Evolutionary conservation across 2,113 vertebrate species (phyloP).

Genomic region (Neolamprologus tretocephalus): DNA sequence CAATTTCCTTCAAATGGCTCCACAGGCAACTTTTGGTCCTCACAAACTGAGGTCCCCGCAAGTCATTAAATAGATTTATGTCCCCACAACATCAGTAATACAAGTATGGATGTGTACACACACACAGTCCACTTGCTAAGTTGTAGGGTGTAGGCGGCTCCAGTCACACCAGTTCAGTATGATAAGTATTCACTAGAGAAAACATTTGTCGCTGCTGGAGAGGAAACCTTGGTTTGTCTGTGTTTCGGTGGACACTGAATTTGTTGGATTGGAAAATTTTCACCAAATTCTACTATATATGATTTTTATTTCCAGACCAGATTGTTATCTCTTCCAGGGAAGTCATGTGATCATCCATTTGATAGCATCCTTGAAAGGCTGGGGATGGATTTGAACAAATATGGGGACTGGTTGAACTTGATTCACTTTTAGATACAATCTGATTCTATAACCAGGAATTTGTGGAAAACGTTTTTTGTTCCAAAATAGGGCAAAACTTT

Average conservation of each 20-base stretch:
- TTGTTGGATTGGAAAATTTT: background rate
- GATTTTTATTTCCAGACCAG: background rate
- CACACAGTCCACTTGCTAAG: background rate
- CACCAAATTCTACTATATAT: background rate
- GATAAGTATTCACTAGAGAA: background rate
- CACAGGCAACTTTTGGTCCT: background rate
- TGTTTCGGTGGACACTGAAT: background rate
- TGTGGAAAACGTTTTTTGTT: accelerated
- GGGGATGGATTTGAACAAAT: background rate
- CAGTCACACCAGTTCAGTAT: background rate
- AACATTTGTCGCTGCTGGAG: background rate
- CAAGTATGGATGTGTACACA: background rate
- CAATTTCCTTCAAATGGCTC: background rate
- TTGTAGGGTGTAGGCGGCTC: background rate
- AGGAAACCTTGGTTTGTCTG: background rate
- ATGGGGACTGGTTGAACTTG: background rate
- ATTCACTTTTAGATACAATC: background rate
- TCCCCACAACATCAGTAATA: background rate
- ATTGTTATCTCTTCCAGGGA: background rate
- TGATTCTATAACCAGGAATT: background rate
- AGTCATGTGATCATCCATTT: background rate
- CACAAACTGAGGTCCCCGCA: background rate
- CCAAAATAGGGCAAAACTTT: background rate
- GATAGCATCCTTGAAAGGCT: background rate
- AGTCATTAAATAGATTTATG: background rate